Base-by-base conservation (phyloP, 2,888 invertebrate genomes). In the Scaptomyza caliginosa region DNA sequence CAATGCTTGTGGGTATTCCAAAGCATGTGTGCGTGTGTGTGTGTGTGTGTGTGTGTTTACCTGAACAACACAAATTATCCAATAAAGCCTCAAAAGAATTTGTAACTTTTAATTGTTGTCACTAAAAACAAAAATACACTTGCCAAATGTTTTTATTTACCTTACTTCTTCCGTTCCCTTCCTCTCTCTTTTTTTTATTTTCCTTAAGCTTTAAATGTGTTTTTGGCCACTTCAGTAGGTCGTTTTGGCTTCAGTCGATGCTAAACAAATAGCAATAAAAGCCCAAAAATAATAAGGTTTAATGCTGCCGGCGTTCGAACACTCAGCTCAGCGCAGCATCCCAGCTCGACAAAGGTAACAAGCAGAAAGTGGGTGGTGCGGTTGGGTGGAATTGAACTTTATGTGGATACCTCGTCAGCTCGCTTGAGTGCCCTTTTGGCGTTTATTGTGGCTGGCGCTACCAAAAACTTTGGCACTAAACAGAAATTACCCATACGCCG, bases 401-500 rank as follows among this genome's bases (percentile, higher is more conserved):
- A 64, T 69, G 67, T 67, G 67, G 55, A 65, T 64, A 50, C 70
- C 70, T 75, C 65, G 75, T 73, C 70, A 73, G 75, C 36, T 70
- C 64, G 67, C 85, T 77, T 77, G 79, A 86, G 87, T 77, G 82
- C 82, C 77, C 82, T 84, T 86, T 69, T 66, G 68, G 82, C 77
- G 72, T 86, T 81, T 77, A 74, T 86, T 81, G 75, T 77, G 74
- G 81, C 67, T 60, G 57, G 62, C 49, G 45, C 50, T 50, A 55
- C 52, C 81, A 48, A 60, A 86, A 81, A 80, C 63, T 80, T 74
- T 71, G 67, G 56, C 74, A 71, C 74, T 71, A 83, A 76, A 71
- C 81, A 74, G 71, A 81, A 76, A 81, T 86, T 86, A 86, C 84
- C 67, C 86, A 86, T 83, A 86, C 84, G 80, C 80, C 76, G 60